A percentile compares a stretch with the other conserved stretches of the same genome.
phyloP scores from a whole-genome alignment of 2,797 vertebrate genomes.

The Lepilemur ruficaudatus region DNA sequence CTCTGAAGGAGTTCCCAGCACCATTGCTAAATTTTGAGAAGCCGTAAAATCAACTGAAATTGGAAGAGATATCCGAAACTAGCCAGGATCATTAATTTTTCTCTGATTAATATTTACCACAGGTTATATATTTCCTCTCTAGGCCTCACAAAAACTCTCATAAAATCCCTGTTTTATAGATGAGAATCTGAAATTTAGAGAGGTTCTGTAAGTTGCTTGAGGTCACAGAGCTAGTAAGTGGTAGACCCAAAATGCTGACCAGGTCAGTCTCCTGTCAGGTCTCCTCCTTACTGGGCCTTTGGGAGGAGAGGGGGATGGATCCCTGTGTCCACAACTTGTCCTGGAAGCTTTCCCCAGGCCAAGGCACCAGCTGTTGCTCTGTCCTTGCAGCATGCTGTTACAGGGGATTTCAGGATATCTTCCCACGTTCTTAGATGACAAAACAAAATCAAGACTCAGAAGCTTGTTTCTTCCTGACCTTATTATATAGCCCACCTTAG shows the following conservation, averaged over 20 bases:
- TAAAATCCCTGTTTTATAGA: neutral
- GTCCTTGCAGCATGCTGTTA: neutral
- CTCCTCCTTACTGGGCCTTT: neutral
- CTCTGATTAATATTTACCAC: neutral
- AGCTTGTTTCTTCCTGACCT: neutral
- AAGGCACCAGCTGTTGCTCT: neutral
- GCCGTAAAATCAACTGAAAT: neutral
- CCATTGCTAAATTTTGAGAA: neutral
- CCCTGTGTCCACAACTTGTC: neutral
- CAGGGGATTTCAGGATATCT: neutral
- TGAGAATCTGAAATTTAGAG: constrained; percentile 28
- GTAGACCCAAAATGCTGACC: neutral
- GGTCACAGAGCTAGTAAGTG: neutral
- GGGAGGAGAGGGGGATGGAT: neutral
- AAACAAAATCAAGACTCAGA: constrained; percentile 14
- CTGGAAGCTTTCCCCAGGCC: neutral
- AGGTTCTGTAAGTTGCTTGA: neutral
- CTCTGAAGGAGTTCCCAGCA: neutral
- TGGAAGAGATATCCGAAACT: neutral
- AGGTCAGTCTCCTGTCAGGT: neutral
- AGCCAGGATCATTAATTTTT: neutral
- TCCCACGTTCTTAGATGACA: neutral
- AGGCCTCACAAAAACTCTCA: neutral
- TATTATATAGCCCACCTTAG: neutral
- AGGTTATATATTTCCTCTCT: neutral